Evolutionary conservation across 1,140 invertebrate genomes (phyloP).

Genomic region (Mamestra configurata): DNA sequence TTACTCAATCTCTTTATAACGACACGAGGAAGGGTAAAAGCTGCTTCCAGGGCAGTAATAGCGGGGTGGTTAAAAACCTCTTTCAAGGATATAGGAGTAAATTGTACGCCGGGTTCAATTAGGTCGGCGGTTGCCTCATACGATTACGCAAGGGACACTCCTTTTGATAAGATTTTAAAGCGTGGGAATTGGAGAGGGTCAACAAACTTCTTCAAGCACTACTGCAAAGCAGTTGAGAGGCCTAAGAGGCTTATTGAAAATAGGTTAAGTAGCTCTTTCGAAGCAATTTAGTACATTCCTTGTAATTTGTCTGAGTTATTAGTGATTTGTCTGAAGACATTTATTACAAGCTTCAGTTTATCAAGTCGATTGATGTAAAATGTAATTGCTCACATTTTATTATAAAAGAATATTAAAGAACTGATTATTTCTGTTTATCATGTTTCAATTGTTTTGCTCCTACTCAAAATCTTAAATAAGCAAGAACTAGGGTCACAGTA

Average conservation of each 20-base stretch:
- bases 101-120: constrained; percentile 62
- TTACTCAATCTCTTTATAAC: constrained; percentile 57
- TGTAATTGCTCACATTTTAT: too few species aligned
- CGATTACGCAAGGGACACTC: constrained; percentile 56
- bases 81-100: constrained; percentile 60
- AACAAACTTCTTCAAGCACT: constrained; percentile 55
- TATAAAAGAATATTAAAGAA: too few species aligned
- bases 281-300: not conserved
- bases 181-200: constrained; percentile 62
- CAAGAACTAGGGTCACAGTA: constrained; percentile 41
- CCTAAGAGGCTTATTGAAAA: constrained; percentile 15
- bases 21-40: constrained; percentile 49
- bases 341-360: too few species aligned
- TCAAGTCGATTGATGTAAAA: too few species aligned
- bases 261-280: not conserved
- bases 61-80: constrained; percentile 63
- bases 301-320: not conserved
- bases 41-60: constrained; percentile 59
- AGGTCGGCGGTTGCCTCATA: constrained; percentile 65
- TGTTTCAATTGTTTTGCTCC: too few species aligned
- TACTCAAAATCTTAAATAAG: too few species aligned
- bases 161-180: constrained; percentile 61
- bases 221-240: constrained; percentile 51
- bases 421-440: too few species aligned
- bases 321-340: too few species aligned